Base-by-base conservation (phyloP, 2,113 vertebrate species). In the Pyxicephalus adspersus region DNA sequence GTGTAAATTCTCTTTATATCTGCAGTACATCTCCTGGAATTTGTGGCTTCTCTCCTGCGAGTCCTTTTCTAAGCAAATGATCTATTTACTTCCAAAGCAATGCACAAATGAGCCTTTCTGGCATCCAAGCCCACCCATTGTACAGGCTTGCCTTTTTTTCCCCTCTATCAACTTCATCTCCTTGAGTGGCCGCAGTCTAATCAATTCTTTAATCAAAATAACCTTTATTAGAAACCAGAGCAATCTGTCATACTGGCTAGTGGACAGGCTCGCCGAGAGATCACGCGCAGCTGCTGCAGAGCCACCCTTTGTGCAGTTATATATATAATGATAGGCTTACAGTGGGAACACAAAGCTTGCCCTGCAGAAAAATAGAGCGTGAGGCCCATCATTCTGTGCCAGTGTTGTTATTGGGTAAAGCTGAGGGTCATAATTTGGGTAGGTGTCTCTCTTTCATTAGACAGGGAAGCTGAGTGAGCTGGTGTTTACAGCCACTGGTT, bases 161-260 rank as follows among this genome's bases (percentile, higher is more conserved):
- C 4, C 25, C 5, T 55, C 23, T 71, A 25, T 26, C 22, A 19
- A 61, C 13, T 71, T 55, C 29, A 80, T 80, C 58, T 52, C 25
- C 78, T 72, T 73, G n/a, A 72, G 67, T 19, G 78, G 23, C 78
- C n/a, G 67, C 67, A 31, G 63, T 72, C 18, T 60, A 81, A 81
- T 81, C 78, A 81, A 73, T 72, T 81, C 78, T 72, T 26, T 80
- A 51, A 72, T 80, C 67, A 80, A 64, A 71, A 80, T 80, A 71
- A 64, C 66, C 55, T 80, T 80, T 51, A 72, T 72, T 72, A 67
- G 78, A 80, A 80, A 60, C 15, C 67, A 80, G 29, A 72, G 50
- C 52, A 58, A 72, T 71, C 57, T 64, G 57, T 72, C 38, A 63
- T 61, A 25, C 58, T 51, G 29, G 25, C 34, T 54, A n/a, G 34